Evolutionary conservation across 1,140 invertebrate species (phyloP), one percentile per base, ranked within the genome.

Genomic region (Drosophila cardini): DNA sequence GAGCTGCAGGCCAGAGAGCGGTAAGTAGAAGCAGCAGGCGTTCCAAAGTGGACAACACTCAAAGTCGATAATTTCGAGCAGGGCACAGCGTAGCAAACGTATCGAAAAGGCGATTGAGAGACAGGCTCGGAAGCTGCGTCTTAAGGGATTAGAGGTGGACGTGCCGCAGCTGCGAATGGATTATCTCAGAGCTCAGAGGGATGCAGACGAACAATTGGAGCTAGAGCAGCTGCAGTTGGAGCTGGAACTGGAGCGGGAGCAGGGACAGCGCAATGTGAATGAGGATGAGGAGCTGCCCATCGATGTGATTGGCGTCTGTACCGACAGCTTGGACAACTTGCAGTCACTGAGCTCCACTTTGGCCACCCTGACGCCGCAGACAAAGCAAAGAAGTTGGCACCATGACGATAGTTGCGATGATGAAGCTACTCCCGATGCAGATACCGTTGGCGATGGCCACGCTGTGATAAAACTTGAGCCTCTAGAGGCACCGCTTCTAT

Each of bases 41-140:
- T 0, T 15, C 2, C 21, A 4, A 26, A 16, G 11, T 2, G 8
- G 32, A 4, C 5, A 4, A 11, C 8, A 10, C 11, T 11, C 4
- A 34, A 18, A 30, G 9, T 4, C 5, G 2, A 55, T 43, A 15
- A 7, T 7, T 10, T 53, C 16, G 30, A 7, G 0, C 92, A 94
- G 95, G 69, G 97, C 98, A 68, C 95, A 96, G 90, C 94, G 96
- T 91, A 95, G 97, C 93, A 97, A 97, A 93, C 97, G 98, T 92
- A 93, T 98, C 78, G 94, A 96, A 80, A 99, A 99, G 93, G 97
- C 98, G 75, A 94, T 98, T 68, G 97, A 98, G 92, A 94, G 97
- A 55, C 97, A 98, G 92, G 97, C 97, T 75, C 94, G 97, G 80
- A 98, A 98, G 92, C 93, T 98, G 72, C 95, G 96, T 1, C 95